These are phyloP conservation scores for Stigmatopora argus DNA, from an alignment of 2,113 vertebrate genomes.

Conservation along the genomic window DNA sequence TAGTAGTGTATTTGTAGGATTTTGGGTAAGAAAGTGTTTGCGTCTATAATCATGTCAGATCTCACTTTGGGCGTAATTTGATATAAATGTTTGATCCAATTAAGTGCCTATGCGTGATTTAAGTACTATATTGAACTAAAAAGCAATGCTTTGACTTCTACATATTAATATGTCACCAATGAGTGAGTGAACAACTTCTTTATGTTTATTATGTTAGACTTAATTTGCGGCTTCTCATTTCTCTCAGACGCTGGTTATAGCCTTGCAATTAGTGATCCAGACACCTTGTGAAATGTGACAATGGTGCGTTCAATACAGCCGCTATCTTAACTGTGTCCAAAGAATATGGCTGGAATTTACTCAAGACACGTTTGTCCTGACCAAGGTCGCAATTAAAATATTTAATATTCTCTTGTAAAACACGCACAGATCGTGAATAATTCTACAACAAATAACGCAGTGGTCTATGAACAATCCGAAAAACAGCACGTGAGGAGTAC, in stretches of 20 bases:
- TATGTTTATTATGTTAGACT: no score
- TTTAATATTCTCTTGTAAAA: slow-evolving; percentile 3
- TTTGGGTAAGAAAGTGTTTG: no score
- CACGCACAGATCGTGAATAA: background rate
- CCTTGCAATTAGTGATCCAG: slow-evolving; percentile 59
- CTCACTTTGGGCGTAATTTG: no score
- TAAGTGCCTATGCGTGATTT: no score
- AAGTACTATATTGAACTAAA: no score
- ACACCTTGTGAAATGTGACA: slow-evolving; percentile 68
- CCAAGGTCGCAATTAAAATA: slow-evolving; percentile 23
- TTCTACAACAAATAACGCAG: slow-evolving; percentile 12
- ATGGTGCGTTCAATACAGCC: slow-evolving; percentile 28
- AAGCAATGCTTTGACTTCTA: no score
- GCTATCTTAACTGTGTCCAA: slow-evolving; percentile 36
- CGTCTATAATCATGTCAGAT: no score
- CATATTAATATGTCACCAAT: no score
- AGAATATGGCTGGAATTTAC: slow-evolving; percentile 52
- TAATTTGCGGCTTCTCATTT: background rate
- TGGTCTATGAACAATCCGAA: background rate
- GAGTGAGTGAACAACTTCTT: no score
- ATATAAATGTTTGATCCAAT: no score
- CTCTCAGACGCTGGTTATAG: slow-evolving; percentile 47
- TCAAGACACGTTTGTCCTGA: slow-evolving; percentile 55
- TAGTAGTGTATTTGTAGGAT: no score
- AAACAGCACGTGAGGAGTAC: background rate